Conservation (phyloP, 2,888 invertebrate species). For the Orthosia gracilis region DNA sequence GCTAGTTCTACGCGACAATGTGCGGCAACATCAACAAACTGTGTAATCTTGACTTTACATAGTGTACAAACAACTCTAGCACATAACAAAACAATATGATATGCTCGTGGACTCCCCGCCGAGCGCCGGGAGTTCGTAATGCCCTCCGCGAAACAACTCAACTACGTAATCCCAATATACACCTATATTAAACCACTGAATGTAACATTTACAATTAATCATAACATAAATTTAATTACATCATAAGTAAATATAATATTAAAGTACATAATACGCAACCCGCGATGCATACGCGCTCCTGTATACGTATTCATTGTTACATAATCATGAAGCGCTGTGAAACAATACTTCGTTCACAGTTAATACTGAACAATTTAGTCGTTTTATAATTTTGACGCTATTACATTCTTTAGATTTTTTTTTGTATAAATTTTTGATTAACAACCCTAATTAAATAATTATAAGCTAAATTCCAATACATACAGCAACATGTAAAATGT, state of each 20-base stretch:
- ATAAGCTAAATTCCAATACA: constrained; percentile 55
- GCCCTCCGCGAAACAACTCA: constrained; percentile 74
- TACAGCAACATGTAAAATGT: constrained; percentile 33
- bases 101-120: constrained; percentile 79
- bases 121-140: constrained; percentile 52
- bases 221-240: constrained; percentile 78
- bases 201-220: constrained; percentile 83
- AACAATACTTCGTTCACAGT: constrained; percentile 76
- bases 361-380: constrained; percentile 84
- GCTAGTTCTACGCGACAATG: constrained; percentile 85
- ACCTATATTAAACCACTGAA: constrained; percentile 84
- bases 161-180: constrained; percentile 81
- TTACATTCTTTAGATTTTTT: constrained; percentile 55
- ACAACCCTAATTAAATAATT: constrained; percentile 52
- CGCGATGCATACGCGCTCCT: constrained; percentile 65
- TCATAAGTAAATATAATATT: constrained; percentile 66
- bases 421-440: constrained; percentile 41
- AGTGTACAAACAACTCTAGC: constrained; percentile 75
- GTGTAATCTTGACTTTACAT: constrained; percentile 73
- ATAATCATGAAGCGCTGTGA: constrained; percentile 71
- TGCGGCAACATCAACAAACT: constrained; percentile 83
- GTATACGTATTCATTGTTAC: constrained; percentile 65
- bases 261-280: constrained; percentile 62
- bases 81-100: constrained; percentile 86
- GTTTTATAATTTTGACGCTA: constrained; percentile 60